Percentiles rank a stretch among this genome's conserved stretches.
Evolutionary conservation across 2,113 vertebrate species (phyloP).

Genomic region (Melozone crissalis): DNA sequence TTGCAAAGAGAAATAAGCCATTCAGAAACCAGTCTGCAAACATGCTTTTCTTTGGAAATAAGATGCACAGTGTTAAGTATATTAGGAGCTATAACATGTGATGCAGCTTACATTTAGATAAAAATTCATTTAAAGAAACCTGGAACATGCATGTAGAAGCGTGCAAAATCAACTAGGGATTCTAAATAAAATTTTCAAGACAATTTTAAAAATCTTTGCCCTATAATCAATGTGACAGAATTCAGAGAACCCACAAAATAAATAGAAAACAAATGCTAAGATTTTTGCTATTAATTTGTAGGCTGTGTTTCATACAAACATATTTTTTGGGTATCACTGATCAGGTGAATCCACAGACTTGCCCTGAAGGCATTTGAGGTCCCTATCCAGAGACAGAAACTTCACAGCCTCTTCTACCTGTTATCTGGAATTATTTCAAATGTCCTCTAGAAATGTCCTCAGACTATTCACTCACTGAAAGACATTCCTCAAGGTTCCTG

Average conservation of each 20-base stretch:
- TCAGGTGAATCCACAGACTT: not conserved
- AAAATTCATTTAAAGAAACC: not conserved
- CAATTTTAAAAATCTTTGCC: not conserved
- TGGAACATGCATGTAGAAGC: not conserved
- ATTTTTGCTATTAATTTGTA: not conserved
- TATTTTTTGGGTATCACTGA: not conserved
- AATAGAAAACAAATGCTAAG: not conserved
- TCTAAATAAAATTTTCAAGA: not conserved
- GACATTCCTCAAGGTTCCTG: not conserved
- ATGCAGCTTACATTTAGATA: not conserved
- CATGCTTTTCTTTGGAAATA: not conserved
- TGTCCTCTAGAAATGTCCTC: not conserved
- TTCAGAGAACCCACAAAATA: not conserved
- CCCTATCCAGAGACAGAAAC: not conserved
- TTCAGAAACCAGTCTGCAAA: not conserved
- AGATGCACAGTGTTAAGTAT: not conserved
- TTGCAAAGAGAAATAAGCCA: not conserved
- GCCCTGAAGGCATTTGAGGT: not conserved
- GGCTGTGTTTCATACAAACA: too few species aligned
- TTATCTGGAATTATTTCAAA: not conserved
- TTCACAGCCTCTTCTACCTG: not conserved
- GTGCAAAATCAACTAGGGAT: rapidly evolving
- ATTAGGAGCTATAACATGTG: not conserved
- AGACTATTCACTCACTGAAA: not conserved
- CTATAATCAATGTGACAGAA: not conserved